Conservation (phyloP, 2,888 invertebrate species). For the Agrotis ipsilon region DNA sequence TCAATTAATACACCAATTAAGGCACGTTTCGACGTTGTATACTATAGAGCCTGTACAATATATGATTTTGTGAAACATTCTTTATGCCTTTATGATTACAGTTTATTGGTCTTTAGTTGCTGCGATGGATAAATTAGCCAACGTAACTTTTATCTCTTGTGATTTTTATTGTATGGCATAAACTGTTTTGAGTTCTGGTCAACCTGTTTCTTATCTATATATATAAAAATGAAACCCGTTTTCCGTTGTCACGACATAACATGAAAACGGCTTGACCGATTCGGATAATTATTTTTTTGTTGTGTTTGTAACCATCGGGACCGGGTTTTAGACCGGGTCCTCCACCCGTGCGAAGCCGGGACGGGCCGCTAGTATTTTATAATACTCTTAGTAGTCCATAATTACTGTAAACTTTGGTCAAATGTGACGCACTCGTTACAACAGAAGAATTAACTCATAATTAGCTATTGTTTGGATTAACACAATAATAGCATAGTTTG, state of each 20-base stretch:
- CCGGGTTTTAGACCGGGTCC: no score
- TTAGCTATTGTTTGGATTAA: not conserved
- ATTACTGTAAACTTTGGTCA: not conserved
- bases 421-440: not conserved
- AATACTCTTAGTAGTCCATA: not conserved
- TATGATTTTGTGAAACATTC: conserved; percentile 42
- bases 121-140: not conserved
- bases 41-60: conserved; percentile 25
- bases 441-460: not conserved
- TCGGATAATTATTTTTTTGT: no score
- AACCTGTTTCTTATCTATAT: no score
- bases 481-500: not conserved
- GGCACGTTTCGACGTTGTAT: conserved; percentile 54
- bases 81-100: conserved; percentile 9
- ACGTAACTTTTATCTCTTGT: not conserved
- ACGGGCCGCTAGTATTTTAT: no score
- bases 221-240: no score
- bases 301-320: no score
- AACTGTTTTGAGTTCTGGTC: no score
- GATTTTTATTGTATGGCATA: not conserved
- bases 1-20: conserved; percentile 73
- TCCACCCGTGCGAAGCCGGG: no score
- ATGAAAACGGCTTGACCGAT: no score
- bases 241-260: no score
- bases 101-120: not conserved